These are phyloP conservation scores for Artemia sinica DNA, from an alignment of 2,888 invertebrate species.

Conservation along the genomic window DNA sequence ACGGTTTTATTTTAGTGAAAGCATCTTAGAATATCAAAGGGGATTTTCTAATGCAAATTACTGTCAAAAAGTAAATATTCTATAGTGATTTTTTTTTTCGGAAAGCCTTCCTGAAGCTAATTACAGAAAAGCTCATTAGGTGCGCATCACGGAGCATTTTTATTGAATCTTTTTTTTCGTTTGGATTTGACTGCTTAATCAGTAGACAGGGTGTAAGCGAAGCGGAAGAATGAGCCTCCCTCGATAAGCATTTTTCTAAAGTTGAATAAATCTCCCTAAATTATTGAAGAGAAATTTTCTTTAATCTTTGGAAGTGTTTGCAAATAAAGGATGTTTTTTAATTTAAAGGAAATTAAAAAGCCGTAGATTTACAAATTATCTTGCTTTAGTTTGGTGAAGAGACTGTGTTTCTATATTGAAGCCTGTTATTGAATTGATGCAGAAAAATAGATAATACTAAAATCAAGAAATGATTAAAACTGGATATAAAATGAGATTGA, in stretches of 20 bases:
- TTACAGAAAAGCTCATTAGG: conserved; percentile 12
- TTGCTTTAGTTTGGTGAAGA: no score
- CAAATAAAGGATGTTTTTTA: not conserved
- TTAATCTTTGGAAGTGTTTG: conserved; percentile 3
- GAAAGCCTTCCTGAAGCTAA: not conserved
- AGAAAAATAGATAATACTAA: no score
- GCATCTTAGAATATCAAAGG: not conserved
- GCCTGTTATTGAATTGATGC: no score
- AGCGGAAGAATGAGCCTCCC: conserved; percentile 2
- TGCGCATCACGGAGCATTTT: conserved; percentile 9
- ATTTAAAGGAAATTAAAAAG: not conserved
- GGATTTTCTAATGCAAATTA: conserved; percentile 11
- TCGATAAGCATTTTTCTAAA: conserved; percentile 11
- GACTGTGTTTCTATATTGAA: no score
- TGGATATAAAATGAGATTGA: no score
- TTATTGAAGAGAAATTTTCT: conserved; percentile 1
- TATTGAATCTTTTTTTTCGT: conserved; percentile 4
- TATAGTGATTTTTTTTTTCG: not conserved
- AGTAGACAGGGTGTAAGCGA: conserved; percentile 2
- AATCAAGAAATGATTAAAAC: no score
- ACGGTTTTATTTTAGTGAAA: no score
- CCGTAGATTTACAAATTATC: no score
- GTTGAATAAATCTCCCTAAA: conserved; percentile 9
- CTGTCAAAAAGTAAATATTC: conserved; percentile 12
- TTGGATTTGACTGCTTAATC: conserved; percentile 9